Percentiles rank a stretch among this genome's conserved stretches.
Conservation (phyloP, 2,113 vertebrate genomes). For the Peromyscus maniculatus region DNA sequence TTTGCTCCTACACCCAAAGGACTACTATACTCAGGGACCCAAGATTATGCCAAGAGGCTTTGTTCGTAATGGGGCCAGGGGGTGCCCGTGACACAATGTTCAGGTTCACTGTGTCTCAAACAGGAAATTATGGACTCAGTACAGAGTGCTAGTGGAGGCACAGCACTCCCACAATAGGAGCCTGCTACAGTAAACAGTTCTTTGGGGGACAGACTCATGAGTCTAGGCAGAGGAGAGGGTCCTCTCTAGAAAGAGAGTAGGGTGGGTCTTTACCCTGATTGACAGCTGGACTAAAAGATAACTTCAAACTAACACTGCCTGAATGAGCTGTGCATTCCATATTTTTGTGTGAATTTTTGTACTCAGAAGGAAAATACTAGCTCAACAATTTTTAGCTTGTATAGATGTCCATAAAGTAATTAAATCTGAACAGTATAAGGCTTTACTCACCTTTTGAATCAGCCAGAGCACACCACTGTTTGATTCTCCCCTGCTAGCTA, state of each 20-base stretch:
- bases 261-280: too few species aligned
- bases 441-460: constrained; percentile 74
- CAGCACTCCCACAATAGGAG: background rate
- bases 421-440: constrained; percentile 10
- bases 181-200: background rate
- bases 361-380: constrained; percentile 15
- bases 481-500: constrained; percentile 68
- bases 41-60: background rate
- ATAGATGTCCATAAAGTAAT: constrained; percentile 57
- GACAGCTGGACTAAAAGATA: background rate
- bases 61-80: background rate
- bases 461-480: constrained; percentile 29
- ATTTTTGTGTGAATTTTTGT: background rate
- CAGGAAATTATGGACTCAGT: background rate
- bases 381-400: background rate
- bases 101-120: background rate
- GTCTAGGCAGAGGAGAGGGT: background rate
- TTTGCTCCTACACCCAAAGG: background rate
- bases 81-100: background rate
- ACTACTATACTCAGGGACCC: background rate
- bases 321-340: background rate
- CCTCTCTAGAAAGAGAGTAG: background rate
- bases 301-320: background rate
- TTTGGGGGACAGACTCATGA: background rate
- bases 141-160: background rate